Evolutionary conservation across 1,140 invertebrate species (phyloP).

Genomic region (Sinonovacula constricta): DNA sequence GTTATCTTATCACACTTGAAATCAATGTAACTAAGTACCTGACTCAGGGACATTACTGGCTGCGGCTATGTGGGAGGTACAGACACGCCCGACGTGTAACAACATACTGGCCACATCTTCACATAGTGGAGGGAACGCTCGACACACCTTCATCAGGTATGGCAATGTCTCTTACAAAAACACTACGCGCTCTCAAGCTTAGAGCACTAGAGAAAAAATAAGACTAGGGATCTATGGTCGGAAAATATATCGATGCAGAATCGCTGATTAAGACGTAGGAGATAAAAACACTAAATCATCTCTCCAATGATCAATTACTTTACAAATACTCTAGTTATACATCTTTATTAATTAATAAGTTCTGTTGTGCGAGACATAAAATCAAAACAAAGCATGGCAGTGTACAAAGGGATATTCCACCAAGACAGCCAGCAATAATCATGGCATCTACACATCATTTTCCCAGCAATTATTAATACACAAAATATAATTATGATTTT

Average conservation of each 20-base stretch:
- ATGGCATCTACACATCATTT: too few relatives aligned
- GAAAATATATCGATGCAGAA: not conserved
- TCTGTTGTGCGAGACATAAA: not conserved
- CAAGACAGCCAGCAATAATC: too few relatives aligned
- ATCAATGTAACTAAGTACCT: constrained; percentile 53
- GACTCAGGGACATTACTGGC: constrained; percentile 60
- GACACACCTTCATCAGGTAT: constrained; percentile 90
- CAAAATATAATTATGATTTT: not conserved
- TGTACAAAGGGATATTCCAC: too few relatives aligned
- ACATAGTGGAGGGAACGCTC: constrained; percentile 94
- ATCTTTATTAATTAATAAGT: not conserved
- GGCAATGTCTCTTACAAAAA: constrained; percentile 91
- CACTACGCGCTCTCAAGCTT: constrained; percentile 86
- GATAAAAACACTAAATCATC: too few relatives aligned
- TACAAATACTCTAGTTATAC: not conserved
- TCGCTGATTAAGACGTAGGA: not conserved
- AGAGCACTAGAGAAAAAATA: constrained; percentile 83
- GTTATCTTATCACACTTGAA: too few relatives aligned
- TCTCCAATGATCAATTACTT: too few relatives aligned
- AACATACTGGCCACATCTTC: constrained; percentile 93
- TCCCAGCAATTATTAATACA: too few relatives aligned
- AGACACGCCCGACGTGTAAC: constrained; percentile 91
- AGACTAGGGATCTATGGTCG: constrained; percentile 3
- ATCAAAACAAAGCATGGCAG: not conserved
- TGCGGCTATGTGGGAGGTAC: constrained; percentile 84